phyloP scores from a whole-genome alignment of 2,888 invertebrate genomes.

The Anticlea derivata region DNA sequence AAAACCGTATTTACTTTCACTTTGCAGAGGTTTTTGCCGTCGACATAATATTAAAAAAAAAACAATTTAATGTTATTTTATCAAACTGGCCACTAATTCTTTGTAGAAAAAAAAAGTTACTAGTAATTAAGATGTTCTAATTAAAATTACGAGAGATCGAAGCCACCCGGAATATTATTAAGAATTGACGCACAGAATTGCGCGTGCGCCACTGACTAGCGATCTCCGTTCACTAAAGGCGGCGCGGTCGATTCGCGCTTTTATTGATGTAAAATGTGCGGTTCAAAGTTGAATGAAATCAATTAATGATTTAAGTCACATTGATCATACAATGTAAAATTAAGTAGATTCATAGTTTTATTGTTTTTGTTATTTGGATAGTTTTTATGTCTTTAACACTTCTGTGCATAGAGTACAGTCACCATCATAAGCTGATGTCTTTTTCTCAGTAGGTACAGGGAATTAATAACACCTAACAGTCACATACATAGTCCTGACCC shows the following conservation, averaged over 20 bases:
- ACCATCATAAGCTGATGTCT: too few relatives aligned
- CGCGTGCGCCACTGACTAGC: slow-evolving; percentile 20
- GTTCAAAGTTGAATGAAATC: neutral
- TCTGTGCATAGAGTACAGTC: too few relatives aligned
- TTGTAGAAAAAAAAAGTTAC: neutral
- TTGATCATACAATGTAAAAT: slow-evolving; percentile 20
- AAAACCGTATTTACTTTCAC: slow-evolving; percentile 24
- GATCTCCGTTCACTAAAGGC: slow-evolving; percentile 20
- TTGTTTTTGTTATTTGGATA: too few relatives aligned
- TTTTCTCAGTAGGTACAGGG: too few relatives aligned
- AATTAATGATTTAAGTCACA: slow-evolving; percentile 24
- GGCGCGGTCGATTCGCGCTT: slow-evolving; percentile 7
- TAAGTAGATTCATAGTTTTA: neutral
- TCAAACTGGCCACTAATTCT: neutral
- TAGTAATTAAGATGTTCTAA: neutral
- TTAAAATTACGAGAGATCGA: slow-evolving; percentile 8
- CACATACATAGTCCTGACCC: too few relatives aligned
- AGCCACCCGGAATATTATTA: slow-evolving; percentile 7
- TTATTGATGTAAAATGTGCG: slow-evolving; percentile 4
- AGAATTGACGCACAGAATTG: neutral
- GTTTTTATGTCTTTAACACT: too few relatives aligned
- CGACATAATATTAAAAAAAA: neutral
- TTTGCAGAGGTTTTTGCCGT: neutral
- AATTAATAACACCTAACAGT: too few relatives aligned
- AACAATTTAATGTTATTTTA: neutral